These are phyloP conservation scores for Caenorhabditis wallacei DNA, from an alignment of 2,888 invertebrate species.

Conservation along the genomic window DNA sequence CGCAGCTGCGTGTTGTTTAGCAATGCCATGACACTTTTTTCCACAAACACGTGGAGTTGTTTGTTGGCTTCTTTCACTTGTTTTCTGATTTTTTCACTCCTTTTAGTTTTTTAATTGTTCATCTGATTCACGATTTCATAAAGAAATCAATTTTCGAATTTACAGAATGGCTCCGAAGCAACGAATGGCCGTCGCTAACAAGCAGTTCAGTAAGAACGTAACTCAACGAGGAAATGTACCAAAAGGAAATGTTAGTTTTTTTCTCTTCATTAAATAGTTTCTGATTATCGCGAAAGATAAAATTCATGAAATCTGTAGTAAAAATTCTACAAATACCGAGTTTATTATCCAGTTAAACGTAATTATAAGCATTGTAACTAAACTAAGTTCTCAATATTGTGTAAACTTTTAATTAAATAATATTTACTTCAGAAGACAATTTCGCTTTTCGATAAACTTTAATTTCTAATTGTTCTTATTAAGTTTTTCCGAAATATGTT, in stretches of 20 bases:
- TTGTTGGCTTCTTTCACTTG: constrained; percentile 5
- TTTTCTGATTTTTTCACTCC: constrained; percentile 5
- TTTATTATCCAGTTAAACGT: no score
- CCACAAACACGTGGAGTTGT: constrained; percentile 45
- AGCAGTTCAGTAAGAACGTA: constrained; percentile 98
- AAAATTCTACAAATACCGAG: no score
- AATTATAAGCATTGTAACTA: no score
- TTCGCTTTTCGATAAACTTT: no score
- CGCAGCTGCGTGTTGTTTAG: constrained; percentile 37
- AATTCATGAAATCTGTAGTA: no score
- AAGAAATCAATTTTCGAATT: neutral
- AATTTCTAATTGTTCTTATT: no score
- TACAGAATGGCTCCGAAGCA: constrained; percentile 94
- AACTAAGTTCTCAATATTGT: no score
- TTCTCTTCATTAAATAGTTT: neutral
- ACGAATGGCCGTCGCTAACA: constrained; percentile 98
- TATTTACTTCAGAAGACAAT: no score
- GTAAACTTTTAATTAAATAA: no score
- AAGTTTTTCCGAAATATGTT: no score
- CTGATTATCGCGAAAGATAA: no score
- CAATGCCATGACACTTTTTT: constrained; percentile 14
- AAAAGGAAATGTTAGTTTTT: constrained; percentile 90
- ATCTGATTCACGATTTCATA: neutral
- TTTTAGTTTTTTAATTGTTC: neutral
- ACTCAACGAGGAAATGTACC: constrained; percentile 97